These are phyloP conservation scores for Stenchaetothrips biformis DNA, from an alignment of 2,888 invertebrate species.

Conservation along the genomic window DNA sequence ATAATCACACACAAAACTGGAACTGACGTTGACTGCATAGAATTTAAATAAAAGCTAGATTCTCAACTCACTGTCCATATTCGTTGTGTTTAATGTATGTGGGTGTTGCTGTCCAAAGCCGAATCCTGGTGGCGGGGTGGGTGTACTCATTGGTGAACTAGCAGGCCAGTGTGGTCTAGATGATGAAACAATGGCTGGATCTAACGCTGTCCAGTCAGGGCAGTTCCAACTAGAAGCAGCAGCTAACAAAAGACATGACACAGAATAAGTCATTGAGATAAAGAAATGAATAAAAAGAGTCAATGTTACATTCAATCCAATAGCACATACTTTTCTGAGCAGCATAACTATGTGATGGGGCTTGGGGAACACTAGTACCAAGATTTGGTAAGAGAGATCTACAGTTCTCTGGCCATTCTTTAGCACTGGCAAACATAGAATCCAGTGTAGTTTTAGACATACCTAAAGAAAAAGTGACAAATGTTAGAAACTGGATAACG, in stretches of 20 bases:
- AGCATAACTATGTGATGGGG: constrained; percentile 28
- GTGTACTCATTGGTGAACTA: constrained; percentile 36
- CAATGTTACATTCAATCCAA: not conserved
- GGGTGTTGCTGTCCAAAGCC: constrained; percentile 37
- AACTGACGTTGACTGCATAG: not conserved
- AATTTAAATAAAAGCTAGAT: constrained; percentile 26
- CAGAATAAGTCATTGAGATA: constrained; percentile 31
- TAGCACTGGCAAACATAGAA: constrained; percentile 14
- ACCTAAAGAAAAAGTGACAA: not conserved
- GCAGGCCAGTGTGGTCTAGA: constrained; percentile 51
- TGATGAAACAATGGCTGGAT: constrained; percentile 84
- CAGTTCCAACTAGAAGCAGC: constrained; percentile 49
- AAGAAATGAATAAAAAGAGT: not conserved
- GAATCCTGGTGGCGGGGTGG: constrained; percentile 41
- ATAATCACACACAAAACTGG: too few species aligned
- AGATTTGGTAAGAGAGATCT: constrained; percentile 28
- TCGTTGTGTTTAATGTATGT: constrained; percentile 29
- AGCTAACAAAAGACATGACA: constrained; percentile 43
- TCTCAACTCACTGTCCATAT: constrained; percentile 38
- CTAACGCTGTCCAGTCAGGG: constrained; percentile 86
- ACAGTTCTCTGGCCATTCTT: constrained; percentile 29
- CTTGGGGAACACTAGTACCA: constrained; percentile 33
- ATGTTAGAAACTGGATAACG: not conserved
- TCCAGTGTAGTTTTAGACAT: constrained; percentile 12
- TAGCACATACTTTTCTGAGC: constrained; percentile 13